Evolutionary conservation across 2,888 invertebrate species (phyloP), one percentile per base, ranked within the genome.

Genomic region (Sarcophaga variegata): DNA sequence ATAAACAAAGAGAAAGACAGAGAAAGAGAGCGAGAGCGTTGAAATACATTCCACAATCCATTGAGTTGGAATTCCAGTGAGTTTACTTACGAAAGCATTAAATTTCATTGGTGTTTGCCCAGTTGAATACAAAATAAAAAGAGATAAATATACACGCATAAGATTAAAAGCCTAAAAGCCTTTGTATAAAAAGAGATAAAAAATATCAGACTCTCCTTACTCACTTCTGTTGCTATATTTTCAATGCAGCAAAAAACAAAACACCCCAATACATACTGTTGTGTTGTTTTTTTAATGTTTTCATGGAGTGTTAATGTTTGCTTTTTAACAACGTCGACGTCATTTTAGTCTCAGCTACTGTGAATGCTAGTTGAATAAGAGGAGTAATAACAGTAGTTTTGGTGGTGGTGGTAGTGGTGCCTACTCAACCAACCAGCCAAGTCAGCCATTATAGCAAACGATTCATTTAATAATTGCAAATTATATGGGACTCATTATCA

Each of bases 401-500:
- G 76, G 88, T 64, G 88, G 3, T 49, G 49, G 75, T 12, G 66
- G 85, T 64, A 79, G 88, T 67, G 87, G 12, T 54, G 54, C 37
- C 37, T 54, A 54, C 17, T 54, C 54, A 12, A 54, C 17, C 54
- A 54, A 54, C 54, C 84, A 83, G 88, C 86, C 88, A 89, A 88
- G 83, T 75, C 87, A 82, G 81, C 85, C 89, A 90, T 89, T 92
- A 91, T 91, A 92, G 54, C 91, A 54, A 54, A 91, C 91, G 91
- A 92, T 91, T 92, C 92, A 92, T 92, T 92, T 92, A 91, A 92
- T 92, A 92, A 92, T 92, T 92, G 92, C 92, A 91, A 92, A 90
- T 91, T 90, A 92, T 92, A 92, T 92, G 91, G 91, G 91, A 91
- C 92, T 92, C 92, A 92, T 92, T 92, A 92, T 90, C 89, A 90